These are phyloP conservation scores for Metellina segmentata DNA, from an alignment of 2,888 invertebrate genomes.

Conservation along the genomic window DNA sequence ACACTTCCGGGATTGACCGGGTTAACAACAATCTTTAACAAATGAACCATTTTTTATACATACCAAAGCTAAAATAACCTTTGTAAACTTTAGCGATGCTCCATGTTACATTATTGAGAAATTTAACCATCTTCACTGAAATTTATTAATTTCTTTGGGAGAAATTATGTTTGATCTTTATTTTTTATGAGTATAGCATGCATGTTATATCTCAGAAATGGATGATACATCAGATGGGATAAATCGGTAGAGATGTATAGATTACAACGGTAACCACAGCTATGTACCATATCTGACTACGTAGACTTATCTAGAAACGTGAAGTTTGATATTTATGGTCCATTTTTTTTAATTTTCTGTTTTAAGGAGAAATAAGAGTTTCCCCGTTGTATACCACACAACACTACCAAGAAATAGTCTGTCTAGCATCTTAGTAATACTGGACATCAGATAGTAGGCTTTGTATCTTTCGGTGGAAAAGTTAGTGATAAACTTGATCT, in stretches of 20 bases:
- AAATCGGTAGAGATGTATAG: background rate
- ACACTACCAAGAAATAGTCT: background rate
- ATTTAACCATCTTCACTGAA: too few relatives aligned
- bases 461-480: background rate
- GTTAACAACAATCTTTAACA: too few relatives aligned
- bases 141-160: too few relatives aligned
- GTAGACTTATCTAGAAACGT: background rate
- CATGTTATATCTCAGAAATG: too few relatives aligned
- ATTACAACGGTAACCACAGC: background rate
- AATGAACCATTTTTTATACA: too few relatives aligned
- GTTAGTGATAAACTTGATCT: constrained; percentile 9
- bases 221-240: too few relatives aligned
- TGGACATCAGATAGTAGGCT: background rate
- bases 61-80: too few relatives aligned
- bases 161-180: too few relatives aligned
- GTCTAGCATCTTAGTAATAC: background rate
- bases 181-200: too few relatives aligned
- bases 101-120: too few relatives aligned
- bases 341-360: background rate
- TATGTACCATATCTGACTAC: background rate
- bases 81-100: too few relatives aligned
- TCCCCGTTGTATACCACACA: background rate
- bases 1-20: too few relatives aligned
- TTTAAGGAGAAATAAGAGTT: background rate
- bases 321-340: background rate